Percentiles rank a stretch among this genome's conserved stretches.
phyloP scores from a whole-genome alignment of 2,113 vertebrate species.

The Myxocyprinus asiaticus region DNA sequence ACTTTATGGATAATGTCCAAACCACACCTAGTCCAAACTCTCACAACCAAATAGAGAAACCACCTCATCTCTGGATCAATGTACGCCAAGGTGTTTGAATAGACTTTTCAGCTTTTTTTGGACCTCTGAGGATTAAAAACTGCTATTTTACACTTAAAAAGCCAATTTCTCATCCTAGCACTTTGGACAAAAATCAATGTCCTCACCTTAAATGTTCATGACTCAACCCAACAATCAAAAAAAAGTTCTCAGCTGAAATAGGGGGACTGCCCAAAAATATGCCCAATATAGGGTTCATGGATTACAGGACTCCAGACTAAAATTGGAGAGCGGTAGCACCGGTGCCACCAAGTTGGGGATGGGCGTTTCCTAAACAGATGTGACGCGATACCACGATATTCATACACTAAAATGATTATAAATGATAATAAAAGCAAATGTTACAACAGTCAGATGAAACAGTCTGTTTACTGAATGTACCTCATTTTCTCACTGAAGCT shows the following conservation, averaged over 20 bases:
- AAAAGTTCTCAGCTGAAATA: not conserved
- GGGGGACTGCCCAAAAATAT: not conserved
- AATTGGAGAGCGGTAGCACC: no score
- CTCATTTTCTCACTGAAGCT: no score
- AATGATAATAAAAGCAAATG: no score
- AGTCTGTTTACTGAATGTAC: no score
- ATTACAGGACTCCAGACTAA: no score
- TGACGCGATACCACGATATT: no score
- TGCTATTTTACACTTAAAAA: not conserved
- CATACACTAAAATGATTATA: no score
- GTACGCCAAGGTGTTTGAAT: not conserved
- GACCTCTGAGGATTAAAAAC: not conserved
- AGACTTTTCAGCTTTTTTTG: not conserved
- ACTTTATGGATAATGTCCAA: not conserved
- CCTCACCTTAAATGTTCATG: conserved; percentile 8
- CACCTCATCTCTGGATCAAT: not conserved
- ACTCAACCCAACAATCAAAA: not conserved
- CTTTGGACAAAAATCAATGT: conserved; percentile 8
- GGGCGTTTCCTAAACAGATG: no score
- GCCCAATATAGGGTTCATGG: not conserved
- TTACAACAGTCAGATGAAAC: no score
- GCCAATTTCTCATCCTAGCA: not conserved
- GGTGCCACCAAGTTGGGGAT: no score
- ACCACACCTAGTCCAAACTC: not conserved
- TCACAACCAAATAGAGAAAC: not conserved